Percentiles rank a stretch among this genome's conserved stretches.
These are phyloP conservation scores for Dyspetes luteomarginatus DNA, from an alignment of 2,888 invertebrate species.

Conservation along the genomic window DNA sequence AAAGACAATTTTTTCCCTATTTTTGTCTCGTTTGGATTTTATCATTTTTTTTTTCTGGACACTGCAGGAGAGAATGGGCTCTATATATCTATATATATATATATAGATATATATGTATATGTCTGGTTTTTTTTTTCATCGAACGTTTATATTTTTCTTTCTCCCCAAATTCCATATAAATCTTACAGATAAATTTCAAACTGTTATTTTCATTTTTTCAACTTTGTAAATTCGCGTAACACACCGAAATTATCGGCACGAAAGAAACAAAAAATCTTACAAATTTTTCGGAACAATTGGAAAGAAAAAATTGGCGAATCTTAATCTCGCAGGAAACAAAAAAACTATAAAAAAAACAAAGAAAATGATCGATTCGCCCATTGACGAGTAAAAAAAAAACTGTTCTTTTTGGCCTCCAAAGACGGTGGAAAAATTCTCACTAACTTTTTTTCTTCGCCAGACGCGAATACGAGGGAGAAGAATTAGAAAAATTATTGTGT, in stretches of 20 bases:
- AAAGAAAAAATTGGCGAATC: neutral
- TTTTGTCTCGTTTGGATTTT: constrained; percentile 15
- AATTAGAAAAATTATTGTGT: constrained; percentile 27
- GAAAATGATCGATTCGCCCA: neutral
- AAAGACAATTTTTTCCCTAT: neutral
- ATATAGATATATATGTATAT: constrained; percentile 22
- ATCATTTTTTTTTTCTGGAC: constrained; percentile 40
- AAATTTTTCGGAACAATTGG: neutral
- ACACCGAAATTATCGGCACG: constrained; percentile 14
- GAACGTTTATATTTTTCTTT: constrained; percentile 38
- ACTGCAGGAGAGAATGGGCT: constrained; percentile 30
- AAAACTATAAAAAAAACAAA: neutral
- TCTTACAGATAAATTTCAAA: constrained; percentile 48
- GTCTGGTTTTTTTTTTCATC: constrained; percentile 31
- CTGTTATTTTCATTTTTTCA: constrained; percentile 25
- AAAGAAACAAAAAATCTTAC: constrained; percentile 23
- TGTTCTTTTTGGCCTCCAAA: neutral
- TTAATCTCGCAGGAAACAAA: neutral
- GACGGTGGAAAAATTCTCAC: constrained; percentile 6
- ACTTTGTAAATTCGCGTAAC: constrained; percentile 6
- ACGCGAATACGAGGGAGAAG: no score
- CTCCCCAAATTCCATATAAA: constrained; percentile 43
- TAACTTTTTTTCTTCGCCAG: neutral
- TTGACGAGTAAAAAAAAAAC: constrained; percentile 29
- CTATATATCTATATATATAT: constrained; percentile 14